Base-by-base conservation (phyloP, 2,113 vertebrate genomes). In the Oryzias woworae region DNA sequence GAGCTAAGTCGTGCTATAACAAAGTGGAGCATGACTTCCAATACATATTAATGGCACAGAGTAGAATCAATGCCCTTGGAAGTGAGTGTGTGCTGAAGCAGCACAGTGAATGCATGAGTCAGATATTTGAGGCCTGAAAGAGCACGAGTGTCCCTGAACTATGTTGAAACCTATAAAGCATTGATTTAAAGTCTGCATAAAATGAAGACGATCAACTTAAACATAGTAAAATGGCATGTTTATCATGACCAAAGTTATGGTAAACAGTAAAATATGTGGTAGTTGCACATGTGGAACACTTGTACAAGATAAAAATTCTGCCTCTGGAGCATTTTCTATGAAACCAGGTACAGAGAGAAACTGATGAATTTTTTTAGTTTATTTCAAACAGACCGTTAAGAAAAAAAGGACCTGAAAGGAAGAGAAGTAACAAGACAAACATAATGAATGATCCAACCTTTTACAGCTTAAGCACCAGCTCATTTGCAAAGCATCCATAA, bases 1-100 rank as follows among this genome's bases (percentile, higher is more conserved):
- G 36, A 36, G 36, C 10, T 36, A 36, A 36, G 36, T 36, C 36
- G 36, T 75, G 77, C 78, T 75, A 81, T 85, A 81, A 88, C 84
- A 87, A 87, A 90, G 81, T 87, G 76, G 78, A 75, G 83, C 89
- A 87, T 92, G 87, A 92, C 89, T 91, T 87, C 87, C 84, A 89
- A 92, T 92, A 91, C 88, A 92, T 92, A 91, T 89, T 90, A 89
- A 91, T 91, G 89, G 88, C 81, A 84, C 79, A 28, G 62, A 77
- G 80, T 82, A 70, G 81, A 89, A 91, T 88, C 87, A 63, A 86
- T 85, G 89, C 75, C 90, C 88, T 92, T 90, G 88, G 88, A 90
- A 86, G 53, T 66, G 79, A 50, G 76, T 53, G 66, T 51, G 70
- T 67, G 80, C 80, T 81, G 79, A 78, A 78, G 85, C 82, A 81